Conservation (phyloP, 2,888 invertebrate species). For the Tipula confusa region DNA sequence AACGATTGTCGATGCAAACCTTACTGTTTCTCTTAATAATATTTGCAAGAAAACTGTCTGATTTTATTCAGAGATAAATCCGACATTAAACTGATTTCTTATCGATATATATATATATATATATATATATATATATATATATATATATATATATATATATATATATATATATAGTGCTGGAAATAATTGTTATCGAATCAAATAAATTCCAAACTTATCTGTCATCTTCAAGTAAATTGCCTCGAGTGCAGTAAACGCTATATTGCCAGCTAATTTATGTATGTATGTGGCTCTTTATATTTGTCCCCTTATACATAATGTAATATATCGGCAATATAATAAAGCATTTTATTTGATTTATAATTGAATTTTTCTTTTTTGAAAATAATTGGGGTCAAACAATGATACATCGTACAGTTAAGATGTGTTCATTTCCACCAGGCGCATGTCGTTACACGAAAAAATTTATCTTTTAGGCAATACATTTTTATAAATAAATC, state of each 20-base stretch:
- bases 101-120: no score
- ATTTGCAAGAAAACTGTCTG: no score
- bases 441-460: neutral
- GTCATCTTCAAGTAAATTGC: neutral
- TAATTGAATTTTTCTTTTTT: conserved; percentile 6
- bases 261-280: neutral
- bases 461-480: neutral
- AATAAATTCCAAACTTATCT: neutral
- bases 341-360: neutral
- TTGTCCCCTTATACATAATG: neutral
- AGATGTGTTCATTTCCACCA: neutral
- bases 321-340: neutral
- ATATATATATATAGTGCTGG: neutral
- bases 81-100: no score
- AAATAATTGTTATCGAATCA: neutral
- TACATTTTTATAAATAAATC: neutral
- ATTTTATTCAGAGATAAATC: no score
- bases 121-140: no score
- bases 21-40: no score
- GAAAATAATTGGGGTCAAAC: neutral
- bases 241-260: neutral
- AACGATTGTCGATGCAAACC: no score
- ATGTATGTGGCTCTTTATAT: neutral
- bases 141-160: no score
- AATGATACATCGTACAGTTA: neutral